Evolutionary conservation across 2,797 vertebrate genomes (phyloP).

Genomic region (Lacerta agilis): DNA sequence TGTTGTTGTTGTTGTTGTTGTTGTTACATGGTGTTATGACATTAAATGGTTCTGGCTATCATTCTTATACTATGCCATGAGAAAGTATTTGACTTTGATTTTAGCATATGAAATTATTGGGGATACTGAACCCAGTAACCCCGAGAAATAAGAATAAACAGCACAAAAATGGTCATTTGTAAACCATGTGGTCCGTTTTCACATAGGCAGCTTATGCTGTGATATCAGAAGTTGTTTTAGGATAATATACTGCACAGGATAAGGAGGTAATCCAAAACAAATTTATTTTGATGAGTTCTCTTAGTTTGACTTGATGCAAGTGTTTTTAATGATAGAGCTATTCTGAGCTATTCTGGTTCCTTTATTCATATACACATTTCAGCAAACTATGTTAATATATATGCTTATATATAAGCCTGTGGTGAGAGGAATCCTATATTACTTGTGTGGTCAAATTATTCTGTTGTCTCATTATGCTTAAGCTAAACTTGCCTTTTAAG

Average conservation of each 20-base stretch:
- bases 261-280: neutral
- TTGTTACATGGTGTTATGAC: neutral
- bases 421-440: constrained; percentile 13
- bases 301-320: neutral
- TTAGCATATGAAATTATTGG: neutral
- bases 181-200: neutral
- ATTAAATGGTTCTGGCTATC: neutral
- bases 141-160: neutral
- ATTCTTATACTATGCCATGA: neutral
- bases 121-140: neutral
- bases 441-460: constrained; percentile 25
- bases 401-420: neutral
- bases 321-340: neutral
- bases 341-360: neutral
- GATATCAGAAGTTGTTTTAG: neutral
- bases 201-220: neutral
- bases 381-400: neutral
- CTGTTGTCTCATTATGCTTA: constrained; percentile 14
- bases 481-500: constrained; percentile 16
- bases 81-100: neutral
- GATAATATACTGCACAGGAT: neutral
- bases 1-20: too few relatives aligned
- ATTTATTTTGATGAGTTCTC: neutral
- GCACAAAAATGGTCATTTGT: neutral
- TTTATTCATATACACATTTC: neutral